Conservation (phyloP, 1,140 invertebrate species). For the Carposina sasakii region DNA sequence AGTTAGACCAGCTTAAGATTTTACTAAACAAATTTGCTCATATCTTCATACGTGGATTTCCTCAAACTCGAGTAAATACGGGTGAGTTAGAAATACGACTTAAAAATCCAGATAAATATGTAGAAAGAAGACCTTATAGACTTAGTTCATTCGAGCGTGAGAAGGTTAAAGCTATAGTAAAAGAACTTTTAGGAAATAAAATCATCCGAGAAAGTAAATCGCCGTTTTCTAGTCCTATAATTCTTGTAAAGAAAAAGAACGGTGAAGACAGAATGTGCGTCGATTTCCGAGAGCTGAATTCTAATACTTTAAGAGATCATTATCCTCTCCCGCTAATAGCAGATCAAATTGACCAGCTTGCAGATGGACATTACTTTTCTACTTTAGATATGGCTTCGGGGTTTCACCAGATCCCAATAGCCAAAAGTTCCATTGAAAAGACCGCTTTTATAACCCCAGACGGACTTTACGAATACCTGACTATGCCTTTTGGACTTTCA, state of each 20-base stretch:
- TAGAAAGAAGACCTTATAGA: constrained; percentile 5
- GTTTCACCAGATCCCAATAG: constrained; percentile 62
- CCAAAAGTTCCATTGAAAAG: constrained; percentile 40
- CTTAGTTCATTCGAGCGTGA: constrained; percentile 3
- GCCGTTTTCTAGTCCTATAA: constrained; percentile 23
- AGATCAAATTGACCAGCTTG: constrained; percentile 45
- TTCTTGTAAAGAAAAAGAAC: constrained; percentile 29
- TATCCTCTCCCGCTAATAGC: constrained; percentile 67
- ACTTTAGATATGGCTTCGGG: constrained; percentile 49
- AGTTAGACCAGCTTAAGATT: background rate
- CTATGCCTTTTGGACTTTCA: constrained; percentile 35
- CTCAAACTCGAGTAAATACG: constrained; percentile 1
- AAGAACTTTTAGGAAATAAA: constrained; percentile 6
- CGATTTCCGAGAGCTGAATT: constrained; percentile 64
- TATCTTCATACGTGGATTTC: constrained; percentile 2
- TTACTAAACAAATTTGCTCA: background rate
- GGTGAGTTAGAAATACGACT: constrained; percentile 1
- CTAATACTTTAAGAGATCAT: constrained; percentile 41
- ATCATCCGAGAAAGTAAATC: constrained; percentile 16
- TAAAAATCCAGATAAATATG: constrained; percentile 1
- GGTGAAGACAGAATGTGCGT: constrained; percentile 31
- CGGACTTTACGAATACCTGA: constrained; percentile 33
- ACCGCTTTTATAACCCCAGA: constrained; percentile 54
- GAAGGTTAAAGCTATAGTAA: constrained; percentile 10
- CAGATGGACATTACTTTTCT: constrained; percentile 16